These are phyloP conservation scores for Phengaris arion DNA, from an alignment of 2,888 invertebrate species.

Conservation along the genomic window DNA sequence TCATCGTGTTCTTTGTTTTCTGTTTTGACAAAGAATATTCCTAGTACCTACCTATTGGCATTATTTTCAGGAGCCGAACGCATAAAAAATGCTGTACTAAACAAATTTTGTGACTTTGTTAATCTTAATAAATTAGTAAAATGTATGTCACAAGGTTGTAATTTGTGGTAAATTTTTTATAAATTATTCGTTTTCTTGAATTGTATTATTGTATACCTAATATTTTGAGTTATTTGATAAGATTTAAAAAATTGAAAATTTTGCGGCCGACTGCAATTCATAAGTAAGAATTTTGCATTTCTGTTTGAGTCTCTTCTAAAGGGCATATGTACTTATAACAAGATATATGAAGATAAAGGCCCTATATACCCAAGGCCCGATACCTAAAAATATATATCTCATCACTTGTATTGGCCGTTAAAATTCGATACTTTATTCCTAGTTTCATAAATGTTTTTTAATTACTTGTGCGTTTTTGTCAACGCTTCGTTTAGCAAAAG, in stretches of 20 bases:
- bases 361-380: too few relatives aligned
- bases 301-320: background rate
- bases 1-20: too few relatives aligned
- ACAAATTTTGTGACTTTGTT: too few relatives aligned
- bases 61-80: too few relatives aligned
- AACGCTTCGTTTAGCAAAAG: background rate
- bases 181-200: background rate
- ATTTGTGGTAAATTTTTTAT: too few relatives aligned
- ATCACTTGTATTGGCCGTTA: background rate
- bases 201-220: background rate
- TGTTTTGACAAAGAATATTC: too few relatives aligned
- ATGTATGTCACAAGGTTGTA: too few relatives aligned
- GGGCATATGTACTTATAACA: background rate
- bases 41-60: too few relatives aligned
- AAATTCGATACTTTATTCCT: background rate
- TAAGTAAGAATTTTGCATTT: background rate
- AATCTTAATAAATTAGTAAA: too few relatives aligned
- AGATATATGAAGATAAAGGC: background rate
- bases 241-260: background rate
- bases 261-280: background rate
- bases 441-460: background rate
- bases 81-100: too few relatives aligned
- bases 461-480: background rate
- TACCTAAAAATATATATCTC: background rate
- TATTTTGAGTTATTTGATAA: too few relatives aligned